A percentile compares a stretch with the other conserved stretches of the same genome.
These are phyloP conservation scores for Excalfactoria chinensis DNA, from an alignment of 2,113 vertebrate genomes.

Conservation along the genomic window DNA sequence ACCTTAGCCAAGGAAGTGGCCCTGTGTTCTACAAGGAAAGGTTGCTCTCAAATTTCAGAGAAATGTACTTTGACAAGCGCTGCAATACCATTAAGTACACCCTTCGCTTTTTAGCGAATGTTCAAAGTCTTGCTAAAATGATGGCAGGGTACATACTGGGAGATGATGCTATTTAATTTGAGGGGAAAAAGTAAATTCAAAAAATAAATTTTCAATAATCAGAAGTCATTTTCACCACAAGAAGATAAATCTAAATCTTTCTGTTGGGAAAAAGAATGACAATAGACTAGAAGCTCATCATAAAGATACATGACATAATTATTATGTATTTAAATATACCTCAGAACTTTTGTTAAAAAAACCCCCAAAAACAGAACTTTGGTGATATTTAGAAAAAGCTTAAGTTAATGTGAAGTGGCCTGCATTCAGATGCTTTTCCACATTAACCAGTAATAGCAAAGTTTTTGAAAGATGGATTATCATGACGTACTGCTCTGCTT, in stretches of 20 bases:
- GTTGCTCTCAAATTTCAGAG: not conserved
- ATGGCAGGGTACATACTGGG: not conserved
- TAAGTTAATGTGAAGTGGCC: not conserved
- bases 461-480: not conserved
- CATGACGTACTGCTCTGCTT: not conserved
- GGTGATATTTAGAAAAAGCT: not conserved
- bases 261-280: not conserved
- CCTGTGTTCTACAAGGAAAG: not conserved
- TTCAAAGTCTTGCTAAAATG: not conserved
- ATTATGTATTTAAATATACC: not conserved
- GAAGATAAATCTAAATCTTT: not conserved
- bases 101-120: not conserved
- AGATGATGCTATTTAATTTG: not conserved
- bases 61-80: not conserved
- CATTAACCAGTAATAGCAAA: not conserved
- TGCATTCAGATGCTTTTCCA: not conserved
- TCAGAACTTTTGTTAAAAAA: not conserved
- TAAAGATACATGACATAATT: not conserved
- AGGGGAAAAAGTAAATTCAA: not conserved
- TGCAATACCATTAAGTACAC: not conserved
- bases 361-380: too few relatives aligned
- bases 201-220: not conserved
- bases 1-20: not conserved
- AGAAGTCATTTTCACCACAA: not conserved
- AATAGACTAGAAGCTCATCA: not conserved